Base-by-base conservation (phyloP, 2,113 vertebrate species). In the Lophotis ruficrista region DNA sequence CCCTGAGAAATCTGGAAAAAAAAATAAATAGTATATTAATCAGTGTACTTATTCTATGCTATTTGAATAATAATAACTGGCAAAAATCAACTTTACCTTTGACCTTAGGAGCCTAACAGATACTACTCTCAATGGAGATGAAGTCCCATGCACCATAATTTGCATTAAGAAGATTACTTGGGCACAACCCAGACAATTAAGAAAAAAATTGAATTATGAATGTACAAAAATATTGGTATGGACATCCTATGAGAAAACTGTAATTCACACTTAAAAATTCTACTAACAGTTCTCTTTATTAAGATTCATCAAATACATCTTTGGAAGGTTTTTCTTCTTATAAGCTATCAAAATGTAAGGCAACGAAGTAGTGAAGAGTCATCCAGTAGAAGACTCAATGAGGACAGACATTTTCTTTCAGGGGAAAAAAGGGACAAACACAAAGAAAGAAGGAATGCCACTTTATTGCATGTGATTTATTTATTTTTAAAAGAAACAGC, bases 1-100 rank as follows among this genome's bases (percentile, higher is more conserved):
- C 95, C 94, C 95, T 95, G 96, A 97, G 97, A 97, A 95, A 91
- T 93, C 98, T 98, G 95, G 18, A 87, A 94, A 45, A 92, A 47
- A 30, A 33, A 90, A 71, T 4, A 10, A 72, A 8, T 17, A 64
- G 25, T 18, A 25, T 47, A 89, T 94, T 91, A 95, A 94, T 69
- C 17, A 73, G 11, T 51, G 15, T 12, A 43, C 12, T 61, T 71
- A 25, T 51, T 91, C 51, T 51, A 33, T 23, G 37, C 48, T 75
- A 47, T 50, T 19, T 71, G 43, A 95, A 62, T 70, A 83, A 61
- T 35, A 71, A 24, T 22, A 41, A 53, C 12, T 28, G 10, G 6
- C 35, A 76, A 86, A 72, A 81, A n/a, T 21, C 20, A n/a, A 6
- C 58, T 64, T 75, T 22, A 58, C 30, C 57, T 86, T 79, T 81